These are phyloP conservation scores for Nautilus pompilius DNA, from an alignment of 1,140 invertebrate species.

Conservation along the genomic window DNA sequence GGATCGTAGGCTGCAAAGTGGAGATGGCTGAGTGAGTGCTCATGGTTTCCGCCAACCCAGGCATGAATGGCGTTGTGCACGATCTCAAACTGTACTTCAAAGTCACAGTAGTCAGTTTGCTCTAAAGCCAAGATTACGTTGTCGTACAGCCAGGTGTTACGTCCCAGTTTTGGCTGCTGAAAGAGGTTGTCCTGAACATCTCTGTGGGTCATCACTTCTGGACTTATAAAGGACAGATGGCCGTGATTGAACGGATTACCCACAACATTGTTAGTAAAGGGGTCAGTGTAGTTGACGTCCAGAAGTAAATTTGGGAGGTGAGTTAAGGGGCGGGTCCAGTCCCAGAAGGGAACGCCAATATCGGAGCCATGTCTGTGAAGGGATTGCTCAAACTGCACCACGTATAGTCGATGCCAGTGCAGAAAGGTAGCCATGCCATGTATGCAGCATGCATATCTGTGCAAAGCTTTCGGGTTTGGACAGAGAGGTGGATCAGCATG, in stretches of 20 bases:
- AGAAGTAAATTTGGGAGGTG: constrained; percentile 9
- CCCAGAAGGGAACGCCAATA: constrained; percentile 26
- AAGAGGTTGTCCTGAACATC: not conserved
- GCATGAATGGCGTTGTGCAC: constrained; percentile 19
- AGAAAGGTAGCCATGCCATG: constrained; percentile 26
- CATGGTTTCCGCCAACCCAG: constrained; percentile 18
- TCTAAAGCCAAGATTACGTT: constrained; percentile 15
- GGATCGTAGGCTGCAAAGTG: constrained; percentile 26
- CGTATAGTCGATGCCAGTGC: constrained; percentile 24
- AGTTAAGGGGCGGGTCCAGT: constrained; percentile 17
- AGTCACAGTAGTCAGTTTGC: constrained; percentile 18
- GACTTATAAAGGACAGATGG: not conserved
- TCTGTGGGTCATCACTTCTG: not conserved
- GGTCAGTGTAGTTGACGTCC: constrained; percentile 12
- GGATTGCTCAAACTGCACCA: constrained; percentile 16
- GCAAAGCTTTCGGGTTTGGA: constrained; percentile 10
- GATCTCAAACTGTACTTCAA: constrained; percentile 14
- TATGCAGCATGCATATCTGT: constrained; percentile 16
- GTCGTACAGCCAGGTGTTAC: not conserved
- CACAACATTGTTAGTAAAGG: not conserved
- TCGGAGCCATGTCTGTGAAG: constrained; percentile 11
- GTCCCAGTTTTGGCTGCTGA: not conserved
- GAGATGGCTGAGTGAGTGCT: constrained; percentile 20
- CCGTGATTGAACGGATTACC: not conserved
- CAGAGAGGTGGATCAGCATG: constrained; percentile 19